A percentile compares a stretch with the other conserved stretches of the same genome.
Evolutionary conservation across 2,888 invertebrate species (phyloP).

Genomic region (Callyntrura sp.): DNA sequence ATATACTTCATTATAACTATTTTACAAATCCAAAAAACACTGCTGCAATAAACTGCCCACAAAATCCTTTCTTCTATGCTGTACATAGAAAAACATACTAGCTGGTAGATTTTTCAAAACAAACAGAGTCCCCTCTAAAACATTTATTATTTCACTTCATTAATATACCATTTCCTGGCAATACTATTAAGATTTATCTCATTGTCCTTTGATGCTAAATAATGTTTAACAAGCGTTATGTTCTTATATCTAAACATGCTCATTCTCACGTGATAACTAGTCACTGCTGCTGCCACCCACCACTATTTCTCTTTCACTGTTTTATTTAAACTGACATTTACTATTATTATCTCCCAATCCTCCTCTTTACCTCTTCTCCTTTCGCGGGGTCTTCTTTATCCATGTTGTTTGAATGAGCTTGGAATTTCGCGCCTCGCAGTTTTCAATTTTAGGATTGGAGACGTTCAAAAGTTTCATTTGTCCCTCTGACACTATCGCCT

Average conservation of each 20-base stretch:
- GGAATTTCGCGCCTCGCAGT: background rate
- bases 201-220: constrained; percentile 14
- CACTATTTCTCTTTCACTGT: background rate
- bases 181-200: background rate
- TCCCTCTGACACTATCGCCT: background rate
- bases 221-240: background rate
- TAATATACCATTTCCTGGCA: constrained; percentile 6
- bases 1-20: too few relatives aligned
- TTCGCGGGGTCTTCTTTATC: background rate
- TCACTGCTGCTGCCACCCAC: constrained; percentile 22
- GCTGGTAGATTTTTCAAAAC: background rate
- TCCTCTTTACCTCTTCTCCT: background rate
- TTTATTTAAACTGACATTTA: constrained; percentile 2
- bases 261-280: constrained; percentile 47
- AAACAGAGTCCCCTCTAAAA: background rate
- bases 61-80: background rate
- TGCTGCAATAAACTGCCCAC: background rate
- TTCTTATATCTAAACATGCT: constrained; percentile 16
- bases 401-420: background rate
- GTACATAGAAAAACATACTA: background rate
- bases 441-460: background rate
- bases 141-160: constrained; percentile 1
- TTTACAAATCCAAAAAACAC: background rate
- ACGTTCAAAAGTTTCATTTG: background rate
- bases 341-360: background rate